Percentiles rank a stretch among this genome's conserved stretches.
Evolutionary conservation across 2,113 vertebrate species (phyloP).

Genomic region (Rhea pennata): DNA sequence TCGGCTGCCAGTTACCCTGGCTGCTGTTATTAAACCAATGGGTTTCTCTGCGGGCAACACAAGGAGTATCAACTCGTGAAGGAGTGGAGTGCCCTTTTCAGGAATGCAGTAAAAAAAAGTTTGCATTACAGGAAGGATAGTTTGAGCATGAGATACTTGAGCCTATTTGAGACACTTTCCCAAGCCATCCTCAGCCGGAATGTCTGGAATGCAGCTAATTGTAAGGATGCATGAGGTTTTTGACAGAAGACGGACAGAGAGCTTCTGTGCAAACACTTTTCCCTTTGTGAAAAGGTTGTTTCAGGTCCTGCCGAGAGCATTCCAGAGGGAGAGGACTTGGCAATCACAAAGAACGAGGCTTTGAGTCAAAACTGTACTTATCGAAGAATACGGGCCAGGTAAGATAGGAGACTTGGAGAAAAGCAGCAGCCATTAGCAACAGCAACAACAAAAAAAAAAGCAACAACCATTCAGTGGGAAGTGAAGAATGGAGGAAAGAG

Average conservation of each 20-base stretch:
- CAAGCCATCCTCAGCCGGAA: constrained; percentile 34
- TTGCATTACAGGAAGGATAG: background rate
- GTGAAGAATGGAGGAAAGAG: background rate
- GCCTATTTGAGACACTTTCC: constrained; percentile 18
- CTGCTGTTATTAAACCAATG: background rate
- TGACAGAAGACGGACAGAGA: constrained; percentile 28
- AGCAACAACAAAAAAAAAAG: background rate
- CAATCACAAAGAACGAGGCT: background rate
- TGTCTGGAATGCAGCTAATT: constrained; percentile 29
- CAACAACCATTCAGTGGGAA: background rate
- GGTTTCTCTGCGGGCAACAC: fast-evolving
- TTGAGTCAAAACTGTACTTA: background rate
- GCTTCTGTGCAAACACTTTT: background rate
- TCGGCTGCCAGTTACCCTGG: background rate
- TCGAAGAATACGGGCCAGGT: background rate
- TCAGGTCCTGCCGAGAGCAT: background rate
- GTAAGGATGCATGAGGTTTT: constrained; percentile 16
- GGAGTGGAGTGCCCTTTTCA: constrained; percentile 38
- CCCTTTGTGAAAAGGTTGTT: background rate
- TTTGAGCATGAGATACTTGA: constrained; percentile 23
- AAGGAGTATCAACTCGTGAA: background rate
- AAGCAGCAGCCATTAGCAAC: background rate
- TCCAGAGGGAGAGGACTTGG: background rate
- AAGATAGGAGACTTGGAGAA: background rate
- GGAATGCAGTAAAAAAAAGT: constrained; percentile 42